Evolutionary conservation across 1,140 invertebrate genomes (phyloP).

Genomic region (Diploscapter pachys): DNA sequence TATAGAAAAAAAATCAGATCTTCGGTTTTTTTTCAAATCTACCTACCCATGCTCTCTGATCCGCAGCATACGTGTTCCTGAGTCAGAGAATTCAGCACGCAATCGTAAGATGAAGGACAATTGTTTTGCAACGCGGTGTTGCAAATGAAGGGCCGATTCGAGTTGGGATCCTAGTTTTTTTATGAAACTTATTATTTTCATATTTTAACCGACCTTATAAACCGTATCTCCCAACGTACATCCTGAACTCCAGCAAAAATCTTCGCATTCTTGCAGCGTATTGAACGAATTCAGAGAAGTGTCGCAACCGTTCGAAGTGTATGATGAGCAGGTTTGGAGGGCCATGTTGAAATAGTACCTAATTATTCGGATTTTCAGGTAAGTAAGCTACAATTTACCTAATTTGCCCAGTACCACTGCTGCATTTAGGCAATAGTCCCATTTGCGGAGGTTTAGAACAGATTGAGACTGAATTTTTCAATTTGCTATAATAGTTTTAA

Average conservation of each 20-base stretch:
- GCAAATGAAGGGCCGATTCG: slow-evolving; percentile 24
- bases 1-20: too few relatives aligned
- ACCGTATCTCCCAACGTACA: slow-evolving; percentile 26
- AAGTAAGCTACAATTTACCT: slow-evolving; percentile 12
- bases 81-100: slow-evolving; percentile 28
- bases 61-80: slow-evolving; percentile 31
- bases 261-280: slow-evolving; percentile 19
- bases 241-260: slow-evolving; percentile 25
- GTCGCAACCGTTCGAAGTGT: slow-evolving; percentile 26
- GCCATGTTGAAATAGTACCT: slow-evolving; percentile 36
- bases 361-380: background rate
- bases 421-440: slow-evolving; percentile 30
- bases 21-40: background rate
- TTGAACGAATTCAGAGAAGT: slow-evolving; percentile 25
- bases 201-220: slow-evolving; percentile 11
- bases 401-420: slow-evolving; percentile 25
- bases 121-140: slow-evolving; percentile 31
- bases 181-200: background rate
- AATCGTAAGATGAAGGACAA: slow-evolving; percentile 28
- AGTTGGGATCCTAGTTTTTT: slow-evolving; percentile 14
- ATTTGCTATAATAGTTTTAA: background rate
- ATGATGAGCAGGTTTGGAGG: slow-evolving; percentile 21
- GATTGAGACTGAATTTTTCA: slow-evolving; percentile 23
- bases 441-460: slow-evolving; percentile 28
- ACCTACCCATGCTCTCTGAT: slow-evolving; percentile 22